Base-by-base conservation (phyloP, 2,888 invertebrate genomes). In the Agrenia bidenticulata region DNA sequence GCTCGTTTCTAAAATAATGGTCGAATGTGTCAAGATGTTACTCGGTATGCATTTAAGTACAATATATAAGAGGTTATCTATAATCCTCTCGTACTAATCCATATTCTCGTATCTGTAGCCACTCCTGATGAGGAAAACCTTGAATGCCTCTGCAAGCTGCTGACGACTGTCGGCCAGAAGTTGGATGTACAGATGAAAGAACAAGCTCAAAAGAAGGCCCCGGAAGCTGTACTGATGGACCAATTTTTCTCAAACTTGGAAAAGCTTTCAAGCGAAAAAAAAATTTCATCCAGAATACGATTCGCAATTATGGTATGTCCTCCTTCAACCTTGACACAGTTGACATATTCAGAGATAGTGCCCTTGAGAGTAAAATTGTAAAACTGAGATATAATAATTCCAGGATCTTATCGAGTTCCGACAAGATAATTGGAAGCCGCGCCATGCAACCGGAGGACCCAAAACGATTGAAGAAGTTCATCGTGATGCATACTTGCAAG, bases 391-490 rank as follows among this genome's bases (percentile, higher is more conserved):
- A 21, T 54, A n/a, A n/a, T n/a, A n/a, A n/a, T 51, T 32, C 82
- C 82, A 90, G 83, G 96, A 97, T 82, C 91, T 95, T 0, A 89
- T 95, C 67, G 96, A 95, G 77, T 83, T 97, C 67, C 85, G 91
- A 70, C 84, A 85, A 77, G 87, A 87, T 77, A 87, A 87, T 74
- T 97, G 97, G 97, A 84, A 91, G 61, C 89, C 91, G 2, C 85
- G 94, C 61, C 85, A 92, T 71, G 90, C 89, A 68, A 93, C 94
- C 76, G 87, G 88, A 41, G 90, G 89, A 78, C 96, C 96, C 1
- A 96, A 94, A 80, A 95, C 92, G 73, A 94, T 97, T 83, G 94
- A 93, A 77, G 91, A 96, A 82, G 94, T 97, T 67, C 90, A 92
- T 78, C 88, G 89, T 77, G 94, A 95, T 79, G 89, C 90, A 7